Evolutionary conservation across 2,888 invertebrate species (phyloP).

Genomic region (Erebia epiphron): DNA sequence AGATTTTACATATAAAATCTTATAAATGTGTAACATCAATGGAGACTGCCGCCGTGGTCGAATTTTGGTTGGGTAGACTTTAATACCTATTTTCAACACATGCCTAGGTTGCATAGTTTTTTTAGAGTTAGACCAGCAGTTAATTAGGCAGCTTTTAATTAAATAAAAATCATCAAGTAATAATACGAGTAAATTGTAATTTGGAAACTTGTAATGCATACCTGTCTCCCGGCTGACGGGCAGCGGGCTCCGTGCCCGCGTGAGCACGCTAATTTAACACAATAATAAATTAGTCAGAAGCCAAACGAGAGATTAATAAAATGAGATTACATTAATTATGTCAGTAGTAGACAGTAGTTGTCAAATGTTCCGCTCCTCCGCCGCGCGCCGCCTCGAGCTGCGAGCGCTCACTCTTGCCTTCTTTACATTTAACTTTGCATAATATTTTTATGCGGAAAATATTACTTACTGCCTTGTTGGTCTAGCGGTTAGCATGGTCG

Average conservation of each 20-base stretch:
- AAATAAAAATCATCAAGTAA: neutral
- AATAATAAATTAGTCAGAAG: constrained; percentile 30
- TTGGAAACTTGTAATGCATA: neutral
- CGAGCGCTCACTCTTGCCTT: no score
- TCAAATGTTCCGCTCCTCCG: constrained; percentile 32
- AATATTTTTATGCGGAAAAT: no score
- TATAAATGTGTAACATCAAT: no score
- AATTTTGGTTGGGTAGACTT: no score
- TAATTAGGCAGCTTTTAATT: neutral
- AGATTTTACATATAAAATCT: no score
- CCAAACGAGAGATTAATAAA: constrained; percentile 36
- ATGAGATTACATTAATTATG: constrained; percentile 34
- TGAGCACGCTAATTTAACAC: constrained; percentile 7
- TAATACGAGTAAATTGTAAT: neutral
- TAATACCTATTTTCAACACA: no score
- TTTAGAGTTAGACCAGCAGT: neutral
- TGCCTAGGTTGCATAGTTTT: no score
- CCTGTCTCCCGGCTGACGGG: neutral
- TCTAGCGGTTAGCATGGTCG: no score
- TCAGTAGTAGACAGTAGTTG: constrained; percentile 30
- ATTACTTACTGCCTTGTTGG: no score
- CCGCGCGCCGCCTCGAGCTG: no score
- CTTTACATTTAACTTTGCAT: no score
- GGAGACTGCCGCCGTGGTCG: no score
- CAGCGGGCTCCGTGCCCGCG: neutral